Conservation (phyloP, 2,888 invertebrate genomes). For the Emmelina monodactyla region DNA sequence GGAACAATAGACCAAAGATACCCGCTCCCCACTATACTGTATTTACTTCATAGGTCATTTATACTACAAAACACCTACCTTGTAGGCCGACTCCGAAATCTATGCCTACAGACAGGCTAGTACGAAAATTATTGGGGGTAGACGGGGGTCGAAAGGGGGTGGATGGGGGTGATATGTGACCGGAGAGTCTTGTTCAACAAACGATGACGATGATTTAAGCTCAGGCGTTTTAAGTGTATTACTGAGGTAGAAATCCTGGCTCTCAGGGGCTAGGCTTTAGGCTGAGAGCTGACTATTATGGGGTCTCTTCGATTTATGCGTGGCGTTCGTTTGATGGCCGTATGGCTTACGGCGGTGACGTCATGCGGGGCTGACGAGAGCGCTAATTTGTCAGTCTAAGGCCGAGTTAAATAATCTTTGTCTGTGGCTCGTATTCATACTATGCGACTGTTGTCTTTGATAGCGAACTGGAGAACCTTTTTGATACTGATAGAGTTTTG, state of each 20-base stretch:
- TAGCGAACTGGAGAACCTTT: too few species aligned
- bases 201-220: conserved; percentile 68
- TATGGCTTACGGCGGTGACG: not conserved
- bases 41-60: conserved; percentile 32
- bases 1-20: not conserved
- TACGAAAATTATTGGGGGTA: conserved; percentile 54
- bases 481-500: too few species aligned
- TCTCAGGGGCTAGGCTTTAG: conserved; percentile 56
- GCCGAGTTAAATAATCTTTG: too few species aligned
- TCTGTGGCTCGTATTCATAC: too few species aligned
- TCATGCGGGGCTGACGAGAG: too few species aligned
- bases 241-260: conserved; percentile 59
- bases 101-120: conserved; percentile 48
- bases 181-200: conserved; percentile 67
- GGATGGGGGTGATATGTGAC: conserved; percentile 58
- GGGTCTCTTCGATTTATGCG: conserved; percentile 45
- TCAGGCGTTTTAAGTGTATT: conserved; percentile 65
- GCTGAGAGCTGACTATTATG: conserved; percentile 57
- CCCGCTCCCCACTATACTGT: conserved; percentile 17
- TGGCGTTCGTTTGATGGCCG: conserved; percentile 3
- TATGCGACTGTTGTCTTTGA: too few species aligned
- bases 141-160: conserved; percentile 18
- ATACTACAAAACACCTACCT: conserved; percentile 41
- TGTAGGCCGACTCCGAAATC: conserved; percentile 51
- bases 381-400: too few species aligned